phyloP scores from a whole-genome alignment of 2,797 vertebrate species.

The Crocidura indochinensis region DNA sequence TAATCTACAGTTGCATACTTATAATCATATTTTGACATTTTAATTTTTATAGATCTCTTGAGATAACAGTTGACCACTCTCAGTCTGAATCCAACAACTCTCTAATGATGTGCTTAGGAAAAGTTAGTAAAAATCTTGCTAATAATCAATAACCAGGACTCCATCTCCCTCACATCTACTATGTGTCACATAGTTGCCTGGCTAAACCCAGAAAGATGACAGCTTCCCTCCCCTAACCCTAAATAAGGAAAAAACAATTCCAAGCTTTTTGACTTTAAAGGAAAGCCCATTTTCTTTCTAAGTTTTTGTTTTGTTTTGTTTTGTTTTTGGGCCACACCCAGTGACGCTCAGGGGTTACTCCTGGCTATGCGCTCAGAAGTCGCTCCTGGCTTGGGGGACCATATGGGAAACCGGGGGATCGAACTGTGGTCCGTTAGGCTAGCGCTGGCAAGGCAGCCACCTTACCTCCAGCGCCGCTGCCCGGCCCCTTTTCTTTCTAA shows the following conservation, averaged over 20 bases:
- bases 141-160: not conserved
- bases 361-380: no score
- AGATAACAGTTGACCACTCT: not conserved
- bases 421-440: no score
- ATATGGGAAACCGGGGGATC: no score
- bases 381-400: no score
- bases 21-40: not conserved
- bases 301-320: no score
- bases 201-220: not conserved
- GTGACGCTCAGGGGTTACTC: no score
- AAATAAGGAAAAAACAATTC: no score
- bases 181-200: not conserved
- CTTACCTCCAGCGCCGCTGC: no score
- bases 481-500: not conserved
- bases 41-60: not conserved
- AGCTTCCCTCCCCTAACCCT: not conserved
- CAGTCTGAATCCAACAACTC: not conserved
- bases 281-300: not conserved
- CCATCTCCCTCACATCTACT: not conserved
- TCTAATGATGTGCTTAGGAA: not conserved
- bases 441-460: no score
- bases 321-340: no score
- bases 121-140: not conserved
- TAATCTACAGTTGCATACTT: not conserved
- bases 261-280: conserved; percentile 49